Evolutionary conservation across 92 coral and sea anemone species (phyloP), one percentile per base, ranked within the genome.

Genomic region (Anthopleura xanthogrammica): DNA sequence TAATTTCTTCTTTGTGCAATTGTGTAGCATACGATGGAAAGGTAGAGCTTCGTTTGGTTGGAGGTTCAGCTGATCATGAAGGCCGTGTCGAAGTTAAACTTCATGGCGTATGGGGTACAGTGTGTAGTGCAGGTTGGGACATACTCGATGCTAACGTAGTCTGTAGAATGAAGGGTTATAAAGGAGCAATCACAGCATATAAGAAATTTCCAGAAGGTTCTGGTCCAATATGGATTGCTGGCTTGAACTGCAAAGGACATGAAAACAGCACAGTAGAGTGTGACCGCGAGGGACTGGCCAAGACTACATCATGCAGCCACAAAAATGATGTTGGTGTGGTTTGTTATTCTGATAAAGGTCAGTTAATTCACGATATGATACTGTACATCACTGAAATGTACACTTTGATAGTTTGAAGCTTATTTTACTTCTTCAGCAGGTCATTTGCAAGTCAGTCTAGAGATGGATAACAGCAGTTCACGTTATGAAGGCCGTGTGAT

Each of bases 161-260:
- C 5, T 46, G 50, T 9, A 46, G 50, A 46, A 46, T 46, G 50
- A 46, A 78, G 39, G 81, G 81, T 2, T 78, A 23, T 14, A 2
- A 2, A 23, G 81, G 81, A 29, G 81, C 81, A 16, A 78, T 78
- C 14, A 54, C 81, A 13, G 81, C 81, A 12, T 78, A 54, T 54
- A 78, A 55, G 65, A 54, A 23, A 24, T 78, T 78, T 78, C 68
- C 68, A 54, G 5, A 78, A 54, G 81, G 81, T 17, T 78, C 68
- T 22, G 81, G 81, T 16, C 81, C 81, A 12, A 41, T 78, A 12
- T 78, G 81, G 81, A 17, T 78, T 78, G 24, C 70, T 78, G 66
- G 70, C 5, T 19, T 78, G 68, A 19, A 54, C 9, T 78, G 81
- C 81, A 55, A 78, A 54, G 81, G 81, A 9, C 57, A 17, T 20